A percentile compares a stretch with the other conserved stretches of the same genome.
Evolutionary conservation across 2,797 vertebrate genomes (phyloP).

Genomic region (Parambassis ranga): DNA sequence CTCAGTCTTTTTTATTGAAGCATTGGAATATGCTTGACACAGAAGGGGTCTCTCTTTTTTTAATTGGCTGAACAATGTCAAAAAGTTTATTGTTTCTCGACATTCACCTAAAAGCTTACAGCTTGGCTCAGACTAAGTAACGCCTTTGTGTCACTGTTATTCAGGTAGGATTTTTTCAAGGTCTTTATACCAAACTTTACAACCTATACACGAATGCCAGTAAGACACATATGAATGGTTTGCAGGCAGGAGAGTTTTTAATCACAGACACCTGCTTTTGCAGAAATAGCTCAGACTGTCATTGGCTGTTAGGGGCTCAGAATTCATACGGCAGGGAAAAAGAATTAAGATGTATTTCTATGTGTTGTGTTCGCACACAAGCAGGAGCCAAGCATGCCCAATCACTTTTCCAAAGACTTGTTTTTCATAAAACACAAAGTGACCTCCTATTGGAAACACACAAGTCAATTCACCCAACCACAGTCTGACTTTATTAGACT

Average conservation of each 20-base stretch:
- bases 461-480: slow-evolving; percentile 55
- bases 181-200: slow-evolving; percentile 67
- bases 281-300: slow-evolving; percentile 58
- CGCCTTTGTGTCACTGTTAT: slow-evolving; percentile 74
- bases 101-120: slow-evolving; percentile 59
- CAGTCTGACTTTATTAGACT: slow-evolving; percentile 62
- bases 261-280: slow-evolving; percentile 77
- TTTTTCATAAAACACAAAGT: slow-evolving; percentile 73
- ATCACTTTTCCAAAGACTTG: slow-evolving; percentile 68
- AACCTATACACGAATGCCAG: slow-evolving; percentile 66
- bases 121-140: slow-evolving; percentile 67
- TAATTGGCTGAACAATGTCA: slow-evolving; percentile 75
- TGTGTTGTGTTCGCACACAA: slow-evolving; percentile 41
- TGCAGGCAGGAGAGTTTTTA: slow-evolving; percentile 70
- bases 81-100: slow-evolving; percentile 74
- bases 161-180: slow-evolving; percentile 63
- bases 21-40: slow-evolving; percentile 47
- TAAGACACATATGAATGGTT: slow-evolving; percentile 69
- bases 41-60: slow-evolving; percentile 43
- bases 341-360: slow-evolving; percentile 55
- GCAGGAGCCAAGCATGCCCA: slow-evolving; percentile 54
- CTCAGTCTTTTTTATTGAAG: slow-evolving; percentile 59
- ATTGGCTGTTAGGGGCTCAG: slow-evolving; percentile 55
- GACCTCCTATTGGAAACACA: slow-evolving; percentile 66
- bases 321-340: slow-evolving; percentile 56